phyloP scores from a whole-genome alignment of 2,797 vertebrate genomes.

The Dipus sagitta region DNA sequence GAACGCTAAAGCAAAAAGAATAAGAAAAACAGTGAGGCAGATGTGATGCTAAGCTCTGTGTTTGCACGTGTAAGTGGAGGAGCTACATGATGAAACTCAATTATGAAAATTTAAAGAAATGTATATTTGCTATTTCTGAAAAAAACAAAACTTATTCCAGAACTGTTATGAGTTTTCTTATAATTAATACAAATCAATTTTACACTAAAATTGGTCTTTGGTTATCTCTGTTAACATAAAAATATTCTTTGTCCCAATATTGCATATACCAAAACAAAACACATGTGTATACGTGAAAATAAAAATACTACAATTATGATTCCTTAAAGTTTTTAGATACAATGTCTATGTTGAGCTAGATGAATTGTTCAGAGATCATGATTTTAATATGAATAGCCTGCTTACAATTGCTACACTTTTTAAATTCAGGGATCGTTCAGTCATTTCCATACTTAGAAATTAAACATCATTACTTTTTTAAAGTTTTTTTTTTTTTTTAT shows the following conservation, averaged over 20 bases:
- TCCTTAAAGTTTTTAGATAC: background rate
- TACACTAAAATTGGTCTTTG: background rate
- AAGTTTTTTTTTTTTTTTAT: no score
- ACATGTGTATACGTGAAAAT: background rate
- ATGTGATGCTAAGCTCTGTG: background rate
- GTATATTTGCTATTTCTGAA: background rate
- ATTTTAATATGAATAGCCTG: background rate
- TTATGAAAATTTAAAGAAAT: constrained; percentile 1
- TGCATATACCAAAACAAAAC: background rate
- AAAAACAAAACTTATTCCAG: background rate
- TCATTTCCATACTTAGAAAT: background rate
- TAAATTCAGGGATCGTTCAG: background rate
- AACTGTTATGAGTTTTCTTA: background rate
- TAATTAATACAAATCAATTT: background rate
- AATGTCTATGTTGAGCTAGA: background rate
- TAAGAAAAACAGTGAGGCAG: constrained; percentile 71
- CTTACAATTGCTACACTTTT: background rate
- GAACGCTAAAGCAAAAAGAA: constrained; percentile 55
- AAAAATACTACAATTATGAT: background rate
- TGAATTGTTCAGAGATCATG: background rate
- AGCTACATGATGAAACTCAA: background rate
- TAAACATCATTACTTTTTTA: background rate
- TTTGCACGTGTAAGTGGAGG: background rate
- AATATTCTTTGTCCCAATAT: background rate
- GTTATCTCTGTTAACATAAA: background rate